Evolutionary conservation across 2,888 invertebrate genomes (phyloP).

Genomic region (Sturmia bella): DNA sequence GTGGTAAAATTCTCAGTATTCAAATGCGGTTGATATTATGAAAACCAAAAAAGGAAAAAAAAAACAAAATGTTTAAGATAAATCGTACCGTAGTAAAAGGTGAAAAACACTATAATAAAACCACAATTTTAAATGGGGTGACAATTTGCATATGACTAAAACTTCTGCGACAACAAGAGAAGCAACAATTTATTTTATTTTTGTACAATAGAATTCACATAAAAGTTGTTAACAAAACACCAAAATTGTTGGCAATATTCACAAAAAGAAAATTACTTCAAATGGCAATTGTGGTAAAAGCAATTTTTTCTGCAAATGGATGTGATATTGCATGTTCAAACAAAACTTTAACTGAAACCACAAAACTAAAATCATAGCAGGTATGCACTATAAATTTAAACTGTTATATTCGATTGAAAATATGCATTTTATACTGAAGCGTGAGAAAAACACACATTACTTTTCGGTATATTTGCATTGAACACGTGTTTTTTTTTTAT

Average conservation of each 20-base stretch:
- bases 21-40: conserved; percentile 53
- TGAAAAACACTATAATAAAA: conserved; percentile 51
- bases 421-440: too few relatives aligned
- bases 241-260: conserved; percentile 34
- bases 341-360: conserved; percentile 1
- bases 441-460: too few relatives aligned
- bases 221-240: conserved; percentile 52
- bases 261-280: conserved; percentile 20
- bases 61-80: conserved; percentile 43
- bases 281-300: conserved; percentile 33
- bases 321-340: conserved; percentile 11
- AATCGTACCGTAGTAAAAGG: conserved; percentile 50
- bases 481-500: too few relatives aligned
- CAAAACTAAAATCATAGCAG: conserved; percentile 24
- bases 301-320: conserved; percentile 2
- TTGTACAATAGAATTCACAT: conserved; percentile 35
- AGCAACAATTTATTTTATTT: conserved; percentile 5
- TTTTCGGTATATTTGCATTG: too few relatives aligned
- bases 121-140: conserved; percentile 60
- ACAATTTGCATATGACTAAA: conserved; percentile 60
- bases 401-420: too few relatives aligned
- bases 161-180: conserved; percentile 10
- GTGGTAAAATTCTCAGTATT: conserved; percentile 64
- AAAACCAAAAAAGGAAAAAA: conserved; percentile 12
- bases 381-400: too few relatives aligned